Evolutionary conservation across 2,797 vertebrate genomes (phyloP), one percentile per base, ranked within the genome.

Genomic region (Hafferia zeledoni): DNA sequence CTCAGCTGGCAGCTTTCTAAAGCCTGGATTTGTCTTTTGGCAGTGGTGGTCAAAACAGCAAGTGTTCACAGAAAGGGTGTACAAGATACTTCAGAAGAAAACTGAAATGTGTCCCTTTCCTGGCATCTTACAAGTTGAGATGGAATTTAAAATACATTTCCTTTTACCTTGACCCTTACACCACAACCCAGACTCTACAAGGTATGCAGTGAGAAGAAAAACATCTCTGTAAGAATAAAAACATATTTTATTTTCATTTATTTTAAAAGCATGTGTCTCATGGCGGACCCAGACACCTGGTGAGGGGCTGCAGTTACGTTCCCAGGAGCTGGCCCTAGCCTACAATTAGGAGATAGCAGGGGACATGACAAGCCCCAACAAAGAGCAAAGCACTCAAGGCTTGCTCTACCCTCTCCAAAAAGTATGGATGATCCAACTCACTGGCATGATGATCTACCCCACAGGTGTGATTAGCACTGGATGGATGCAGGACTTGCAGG

Each of bases 191-290:
- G 22, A 23, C 65, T 43, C 53, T n/a, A 56, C 5, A 14, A 88
- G 50, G n/a, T 17, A 77, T 5, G 35, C 6, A 63, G 31, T 19
- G 35, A 33, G 41, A 63, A 87, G 57, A 69, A 85, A 91, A 81
- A 78, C n/a, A 57, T 22, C 30, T 27, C 47, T 0, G 0, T 31
- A 55, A 71, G n/a, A 88, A 86, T 30, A 68, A 46, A 74, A 78
- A 2, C 10, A 37, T 16, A 3, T 60, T 52, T 44, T 64, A 28
- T 49, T 68, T 59, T 75, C 13, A 35, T 78, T 81, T 46, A 46
- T 30, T 59, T 64, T 3, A 2, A 64, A 31, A 20, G 35, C 2
- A 3, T 0, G 0, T 50, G 47, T 35, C 43, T 68, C 31, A 27
- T 1, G 13, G 63, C 74, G 82, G 46, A 25, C 56, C 47, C 49